Evolutionary conservation across 2,113 vertebrate genomes (phyloP).

Genomic region (Empidonax traillii): DNA sequence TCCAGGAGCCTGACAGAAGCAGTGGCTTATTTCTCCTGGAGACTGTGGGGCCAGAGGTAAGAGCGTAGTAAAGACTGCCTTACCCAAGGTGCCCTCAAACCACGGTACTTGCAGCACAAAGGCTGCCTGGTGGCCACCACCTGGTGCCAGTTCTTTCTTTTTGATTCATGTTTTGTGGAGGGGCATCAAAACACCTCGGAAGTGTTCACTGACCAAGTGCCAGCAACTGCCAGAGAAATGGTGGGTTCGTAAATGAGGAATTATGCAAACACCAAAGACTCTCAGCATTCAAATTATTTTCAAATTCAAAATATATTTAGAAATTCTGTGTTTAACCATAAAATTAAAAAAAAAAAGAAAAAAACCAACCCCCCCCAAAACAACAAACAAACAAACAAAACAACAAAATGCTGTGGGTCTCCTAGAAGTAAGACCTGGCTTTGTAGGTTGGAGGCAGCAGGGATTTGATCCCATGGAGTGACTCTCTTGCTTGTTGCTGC

Average conservation of each 20-base stretch:
- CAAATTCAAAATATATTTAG: not conserved
- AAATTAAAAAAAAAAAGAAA: not conserved
- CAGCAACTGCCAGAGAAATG: not conserved
- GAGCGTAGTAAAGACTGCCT: rapidly evolving
- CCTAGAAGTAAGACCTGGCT: not conserved
- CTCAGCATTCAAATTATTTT: not conserved
- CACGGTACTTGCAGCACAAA: rapidly evolving
- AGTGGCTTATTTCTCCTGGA: not conserved
- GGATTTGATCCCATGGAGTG: not conserved
- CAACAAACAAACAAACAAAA: too few species aligned
- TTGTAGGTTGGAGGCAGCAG: not conserved
- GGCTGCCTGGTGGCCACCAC: not conserved
- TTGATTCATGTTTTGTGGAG: rapidly evolving
- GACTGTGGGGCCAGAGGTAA: not conserved
- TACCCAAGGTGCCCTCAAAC: not conserved
- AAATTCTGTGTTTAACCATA: not conserved
- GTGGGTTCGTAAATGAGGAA: not conserved
- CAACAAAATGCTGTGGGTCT: not conserved
- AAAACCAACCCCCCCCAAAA: too few species aligned
- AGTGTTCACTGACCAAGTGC: rapidly evolving
- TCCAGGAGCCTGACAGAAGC: not conserved
- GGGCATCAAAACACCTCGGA: not conserved
- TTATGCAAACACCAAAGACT: not conserved
- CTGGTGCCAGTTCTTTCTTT: not conserved
- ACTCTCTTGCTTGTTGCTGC: not conserved